These are phyloP conservation scores for Ptiloglossa arizonensis DNA, from an alignment of 1,140 invertebrate genomes.

Conservation along the genomic window DNA sequence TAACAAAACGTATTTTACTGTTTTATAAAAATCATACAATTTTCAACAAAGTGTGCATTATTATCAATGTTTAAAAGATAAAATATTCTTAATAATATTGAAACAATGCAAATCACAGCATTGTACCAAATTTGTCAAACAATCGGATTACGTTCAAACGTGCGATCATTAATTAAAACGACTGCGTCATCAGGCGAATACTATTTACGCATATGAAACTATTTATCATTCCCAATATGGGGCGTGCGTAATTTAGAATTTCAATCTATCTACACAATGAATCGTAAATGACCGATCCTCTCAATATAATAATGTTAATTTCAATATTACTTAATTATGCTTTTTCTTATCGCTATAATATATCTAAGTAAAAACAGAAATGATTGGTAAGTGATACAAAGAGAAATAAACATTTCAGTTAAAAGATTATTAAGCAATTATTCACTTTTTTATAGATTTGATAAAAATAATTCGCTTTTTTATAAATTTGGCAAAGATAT, in stretches of 20 bases:
- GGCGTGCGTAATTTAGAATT: slow-evolving; percentile 25
- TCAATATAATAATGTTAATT: neutral
- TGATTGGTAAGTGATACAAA: too few species aligned
- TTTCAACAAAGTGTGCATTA: too few species aligned
- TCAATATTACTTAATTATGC: neutral
- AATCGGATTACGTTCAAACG: slow-evolving; percentile 33
- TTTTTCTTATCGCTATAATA: too few species aligned
- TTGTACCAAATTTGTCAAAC: slow-evolving; percentile 57
- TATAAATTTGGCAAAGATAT: too few species aligned
- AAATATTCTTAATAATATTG: neutral
- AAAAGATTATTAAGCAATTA: too few species aligned
- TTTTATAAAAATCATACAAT: neutral
- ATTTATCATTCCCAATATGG: slow-evolving; percentile 2
- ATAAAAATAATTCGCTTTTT: too few species aligned
- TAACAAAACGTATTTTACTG: too few species aligned
- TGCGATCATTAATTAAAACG: slow-evolving; percentile 23
- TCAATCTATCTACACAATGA: slow-evolving; percentile 12
- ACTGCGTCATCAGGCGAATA: slow-evolving; percentile 46
- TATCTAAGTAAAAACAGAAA: too few species aligned
- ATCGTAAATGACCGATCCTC: neutral
- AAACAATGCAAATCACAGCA: slow-evolving; percentile 26
- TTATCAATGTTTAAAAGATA: slow-evolving; percentile 4
- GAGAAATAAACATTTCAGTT: too few species aligned
- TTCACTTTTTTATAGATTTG: too few species aligned
- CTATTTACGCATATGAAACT: slow-evolving; percentile 30